Percentiles rank a stretch among this genome's conserved stretches.
These are phyloP conservation scores for Rhinella marina DNA, from an alignment of 2,797 vertebrate genomes.

Conservation along the genomic window DNA sequence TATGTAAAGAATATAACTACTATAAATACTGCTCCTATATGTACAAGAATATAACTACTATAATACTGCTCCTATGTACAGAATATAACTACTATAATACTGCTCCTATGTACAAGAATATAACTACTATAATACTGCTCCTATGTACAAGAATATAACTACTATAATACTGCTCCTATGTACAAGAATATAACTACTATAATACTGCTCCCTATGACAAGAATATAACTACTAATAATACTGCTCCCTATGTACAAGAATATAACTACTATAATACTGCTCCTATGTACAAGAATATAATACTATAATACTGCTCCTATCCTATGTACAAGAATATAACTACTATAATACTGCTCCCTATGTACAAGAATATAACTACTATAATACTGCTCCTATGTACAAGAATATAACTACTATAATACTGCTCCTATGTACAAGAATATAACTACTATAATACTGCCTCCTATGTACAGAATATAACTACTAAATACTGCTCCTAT, in stretches of 20 bases:
- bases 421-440: too few species aligned
- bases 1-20: not conserved
- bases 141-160: too few species aligned
- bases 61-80: not conserved
- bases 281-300: too few species aligned
- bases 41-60: not conserved
- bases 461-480: not conserved
- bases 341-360: too few species aligned
- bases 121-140: too few species aligned
- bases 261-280: too few species aligned
- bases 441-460: constrained; percentile 1
- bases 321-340: too few species aligned
- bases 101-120: not conserved
- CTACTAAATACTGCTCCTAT: constrained; percentile 10
- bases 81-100: not conserved
- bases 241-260: not conserved
- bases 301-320: constrained; percentile 9
- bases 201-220: not conserved
- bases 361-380: too few species aligned
- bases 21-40: not conserved
- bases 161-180: too few species aligned
- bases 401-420: too few species aligned
- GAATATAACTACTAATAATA: constrained; percentile 6
- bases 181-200: too few species aligned
- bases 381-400: too few species aligned